Evolutionary conservation across 2,797 vertebrate genomes (phyloP), one percentile per base, ranked within the genome.

Genomic region (Catamblyrhynchus diadema): DNA sequence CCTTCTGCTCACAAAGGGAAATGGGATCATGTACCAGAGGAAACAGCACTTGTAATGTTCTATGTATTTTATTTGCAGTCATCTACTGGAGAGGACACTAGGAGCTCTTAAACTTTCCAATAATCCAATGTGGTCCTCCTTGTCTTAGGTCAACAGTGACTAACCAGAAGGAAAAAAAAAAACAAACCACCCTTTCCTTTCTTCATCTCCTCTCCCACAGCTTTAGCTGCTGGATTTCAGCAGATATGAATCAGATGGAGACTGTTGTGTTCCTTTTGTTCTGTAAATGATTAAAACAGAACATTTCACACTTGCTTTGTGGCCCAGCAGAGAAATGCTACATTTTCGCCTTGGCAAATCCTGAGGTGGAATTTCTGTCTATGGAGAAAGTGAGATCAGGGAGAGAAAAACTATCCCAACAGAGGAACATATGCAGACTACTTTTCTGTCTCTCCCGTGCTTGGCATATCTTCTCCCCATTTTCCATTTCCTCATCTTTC

Each of bases 331-430:
- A 94, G 86, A 86, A 94, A 91, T 41, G 67, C n/a, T 93, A 54
- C 54, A 70, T 87, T 93, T 90, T 92, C 2, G 61, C 39, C 59
- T 88, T 87, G 94, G 94, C 91, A 96, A 89, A 84, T 57, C 54
- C 25, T 0, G 59, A 93, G 66, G 72, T 81, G 75, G 77, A 96
- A 92, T 88, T 95, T 96, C 89, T 96, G 91, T 69, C 81, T n/a
- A 3, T 72, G 95, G 92, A 97, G 89, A 93, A 96, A 96, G 65
- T 95, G 92, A 96, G 72, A 75, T 92, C 89, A 96, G 86, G 22
- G 81, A 75, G 72, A 71, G 65, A 95, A 85, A 95, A 95, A 79
- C 33, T 92, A 65, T 96, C 72, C 18, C 10, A 72, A 20, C 7
- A 21, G 50, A 75, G 75, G 50, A 95, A 93, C 44, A 87, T 81